phyloP scores from a whole-genome alignment of 2,888 invertebrate genomes.

The Lasioglossum malachurum region DNA sequence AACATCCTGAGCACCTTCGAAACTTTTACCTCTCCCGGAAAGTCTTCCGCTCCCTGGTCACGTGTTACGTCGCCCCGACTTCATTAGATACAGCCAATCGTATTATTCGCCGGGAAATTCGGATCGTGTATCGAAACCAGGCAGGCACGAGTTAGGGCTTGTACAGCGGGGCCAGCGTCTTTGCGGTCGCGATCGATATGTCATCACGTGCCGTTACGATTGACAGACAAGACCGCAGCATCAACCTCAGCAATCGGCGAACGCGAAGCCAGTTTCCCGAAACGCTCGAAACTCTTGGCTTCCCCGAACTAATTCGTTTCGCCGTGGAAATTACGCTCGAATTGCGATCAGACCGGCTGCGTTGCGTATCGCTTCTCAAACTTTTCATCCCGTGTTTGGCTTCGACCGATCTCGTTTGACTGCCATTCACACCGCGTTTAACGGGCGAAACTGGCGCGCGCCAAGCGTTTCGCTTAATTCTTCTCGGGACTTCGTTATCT shows the following conservation, averaged over 20 bases:
- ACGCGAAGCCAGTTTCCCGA: conserved; percentile 58
- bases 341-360: neutral
- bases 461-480: neutral
- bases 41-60: too few relatives aligned
- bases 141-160: conserved; percentile 14
- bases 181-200: conserved; percentile 58
- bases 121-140: conserved; percentile 5
- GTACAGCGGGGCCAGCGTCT: conserved; percentile 52
- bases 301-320: conserved; percentile 30
- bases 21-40: conserved; percentile 28
- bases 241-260: conserved; percentile 65
- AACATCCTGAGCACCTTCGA: conserved; percentile 36
- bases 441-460: neutral
- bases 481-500: neutral
- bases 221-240: conserved; percentile 65
- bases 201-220: conserved; percentile 51
- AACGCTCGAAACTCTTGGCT: conserved; percentile 35
- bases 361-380: conserved; percentile 16
- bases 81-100: conserved; percentile 10
- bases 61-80: neutral
- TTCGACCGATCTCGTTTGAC: conserved; percentile 1
- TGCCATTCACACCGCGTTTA: neutral
- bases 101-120: conserved; percentile 9
- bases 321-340: conserved; percentile 23
- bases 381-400: conserved; percentile 30